Evolutionary conservation across 1,140 invertebrate genomes (phyloP).

Genomic region (Thaumetopoea pityocampa): DNA sequence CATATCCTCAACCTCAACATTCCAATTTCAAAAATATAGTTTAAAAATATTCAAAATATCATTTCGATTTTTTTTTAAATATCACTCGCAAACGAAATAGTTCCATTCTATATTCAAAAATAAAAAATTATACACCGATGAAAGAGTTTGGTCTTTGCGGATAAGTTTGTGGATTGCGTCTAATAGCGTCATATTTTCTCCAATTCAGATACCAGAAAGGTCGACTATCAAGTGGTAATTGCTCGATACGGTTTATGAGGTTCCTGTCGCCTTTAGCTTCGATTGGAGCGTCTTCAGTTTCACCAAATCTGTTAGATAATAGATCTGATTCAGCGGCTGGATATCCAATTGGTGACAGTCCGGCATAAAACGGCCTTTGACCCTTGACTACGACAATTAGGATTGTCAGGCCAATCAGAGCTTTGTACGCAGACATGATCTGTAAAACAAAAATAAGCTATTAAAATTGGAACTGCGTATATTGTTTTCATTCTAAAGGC

Average conservation of each 20-base stretch:
- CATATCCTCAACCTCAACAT: too few relatives aligned
- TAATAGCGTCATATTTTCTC: conserved; percentile 65
- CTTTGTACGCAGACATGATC: conserved; percentile 42
- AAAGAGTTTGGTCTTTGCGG: conserved; percentile 38
- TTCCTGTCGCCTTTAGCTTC: conserved; percentile 68
- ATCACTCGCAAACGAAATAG: too few relatives aligned
- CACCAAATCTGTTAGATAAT: conserved; percentile 49
- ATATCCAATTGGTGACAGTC: conserved; percentile 46
- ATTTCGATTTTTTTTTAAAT: too few relatives aligned
- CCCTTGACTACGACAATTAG: conserved; percentile 29
- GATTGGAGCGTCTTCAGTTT: conserved; percentile 46
- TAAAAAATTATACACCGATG: too few relatives aligned
- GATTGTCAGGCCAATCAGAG: conserved; percentile 25
- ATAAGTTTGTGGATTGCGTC: conserved; percentile 50
- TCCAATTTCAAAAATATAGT: too few relatives aligned
- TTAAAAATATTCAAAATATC: too few relatives aligned
- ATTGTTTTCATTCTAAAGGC: neutral
- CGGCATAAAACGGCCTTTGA: conserved; percentile 60
- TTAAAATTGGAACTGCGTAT: conserved; percentile 1
- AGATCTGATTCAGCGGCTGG: conserved; percentile 28
- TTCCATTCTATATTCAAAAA: too few relatives aligned
- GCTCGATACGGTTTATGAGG: conserved; percentile 67
- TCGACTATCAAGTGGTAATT: conserved; percentile 74
- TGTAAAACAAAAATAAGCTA: conserved; percentile 33
- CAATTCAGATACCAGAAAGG: conserved; percentile 79